These are phyloP conservation scores for Tetragonisca angustula DNA, from an alignment of 2,888 invertebrate genomes.

Conservation along the genomic window DNA sequence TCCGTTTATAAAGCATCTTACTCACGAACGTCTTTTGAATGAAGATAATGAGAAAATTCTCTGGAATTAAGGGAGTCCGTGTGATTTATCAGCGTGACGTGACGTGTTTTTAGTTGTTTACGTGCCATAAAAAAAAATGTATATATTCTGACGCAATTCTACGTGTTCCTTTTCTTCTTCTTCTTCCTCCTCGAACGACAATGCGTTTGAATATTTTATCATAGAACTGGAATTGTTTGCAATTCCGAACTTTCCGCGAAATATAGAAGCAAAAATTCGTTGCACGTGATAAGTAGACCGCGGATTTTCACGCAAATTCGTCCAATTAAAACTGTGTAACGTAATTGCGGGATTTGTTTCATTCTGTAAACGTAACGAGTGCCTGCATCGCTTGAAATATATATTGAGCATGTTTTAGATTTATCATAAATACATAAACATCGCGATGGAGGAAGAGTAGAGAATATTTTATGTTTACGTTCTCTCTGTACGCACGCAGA, in stretches of 20 bases:
- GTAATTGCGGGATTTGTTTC: background rate
- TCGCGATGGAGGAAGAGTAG: background rate
- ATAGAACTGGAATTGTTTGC: rapidly evolving
- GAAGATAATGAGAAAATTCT: constrained; percentile 10
- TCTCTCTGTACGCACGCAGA: background rate
- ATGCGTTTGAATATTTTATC: background rate
- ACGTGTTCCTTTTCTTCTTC: background rate
- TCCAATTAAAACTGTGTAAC: background rate
- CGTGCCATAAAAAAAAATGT: background rate
- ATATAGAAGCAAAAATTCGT: too few species aligned
- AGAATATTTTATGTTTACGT: background rate
- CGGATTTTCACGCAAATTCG: background rate
- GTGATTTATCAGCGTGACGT: background rate
- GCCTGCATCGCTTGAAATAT: background rate
- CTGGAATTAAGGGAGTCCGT: constrained; percentile 5
- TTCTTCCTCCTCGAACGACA: background rate
- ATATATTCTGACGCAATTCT: constrained; percentile 6
- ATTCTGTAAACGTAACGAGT: background rate
- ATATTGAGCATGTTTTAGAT: background rate
- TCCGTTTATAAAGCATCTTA: background rate
- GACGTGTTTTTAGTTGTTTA: background rate
- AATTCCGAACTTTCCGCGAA: background rate
- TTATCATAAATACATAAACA: background rate
- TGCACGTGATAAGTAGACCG: background rate
- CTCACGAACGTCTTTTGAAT: background rate